Evolutionary conservation across 1,140 invertebrate species (phyloP).

Genomic region (Belonocnema kinseyi): DNA sequence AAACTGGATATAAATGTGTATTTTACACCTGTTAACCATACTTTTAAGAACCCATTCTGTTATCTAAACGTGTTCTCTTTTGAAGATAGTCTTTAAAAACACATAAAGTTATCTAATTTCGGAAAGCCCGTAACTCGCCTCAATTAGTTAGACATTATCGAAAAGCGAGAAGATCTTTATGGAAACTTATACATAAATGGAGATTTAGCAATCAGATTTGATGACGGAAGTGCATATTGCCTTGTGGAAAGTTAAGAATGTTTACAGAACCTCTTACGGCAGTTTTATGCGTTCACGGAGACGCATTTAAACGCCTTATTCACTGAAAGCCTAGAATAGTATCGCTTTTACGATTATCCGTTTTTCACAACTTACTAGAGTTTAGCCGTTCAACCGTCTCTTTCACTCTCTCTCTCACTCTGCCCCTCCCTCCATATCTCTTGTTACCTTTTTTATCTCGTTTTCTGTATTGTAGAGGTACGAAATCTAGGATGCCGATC

Average conservation of each 20-base stretch:
- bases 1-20: no score
- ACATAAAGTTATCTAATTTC: no score
- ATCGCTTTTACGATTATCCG: conserved; percentile 25
- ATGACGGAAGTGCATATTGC: not conserved
- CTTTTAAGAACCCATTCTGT: no score
- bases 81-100: no score
- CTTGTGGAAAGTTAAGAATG: conserved; percentile 12
- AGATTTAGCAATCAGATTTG: not conserved
- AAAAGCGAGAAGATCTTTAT: not conserved
- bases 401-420: not conserved
- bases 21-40: no score
- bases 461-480: not conserved
- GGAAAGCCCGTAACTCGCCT: no score
- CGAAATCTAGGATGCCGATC: conserved; percentile 20
- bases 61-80: no score
- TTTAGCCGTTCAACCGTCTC: not conserved
- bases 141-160: no score
- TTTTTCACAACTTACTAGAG: conserved; percentile 10
- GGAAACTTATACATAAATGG: not conserved
- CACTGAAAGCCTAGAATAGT: conserved; percentile 28
- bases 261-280: conserved; percentile 17
- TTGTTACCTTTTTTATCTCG: not conserved
- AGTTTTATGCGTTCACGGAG: conserved; percentile 18
- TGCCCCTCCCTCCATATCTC: not conserved
- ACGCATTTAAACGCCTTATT: conserved; percentile 28